Percentiles rank a stretch among this genome's conserved stretches.
These are phyloP conservation scores for Leucopternis melanops DNA, from an alignment of 2,113 vertebrate genomes.

Conservation along the genomic window DNA sequence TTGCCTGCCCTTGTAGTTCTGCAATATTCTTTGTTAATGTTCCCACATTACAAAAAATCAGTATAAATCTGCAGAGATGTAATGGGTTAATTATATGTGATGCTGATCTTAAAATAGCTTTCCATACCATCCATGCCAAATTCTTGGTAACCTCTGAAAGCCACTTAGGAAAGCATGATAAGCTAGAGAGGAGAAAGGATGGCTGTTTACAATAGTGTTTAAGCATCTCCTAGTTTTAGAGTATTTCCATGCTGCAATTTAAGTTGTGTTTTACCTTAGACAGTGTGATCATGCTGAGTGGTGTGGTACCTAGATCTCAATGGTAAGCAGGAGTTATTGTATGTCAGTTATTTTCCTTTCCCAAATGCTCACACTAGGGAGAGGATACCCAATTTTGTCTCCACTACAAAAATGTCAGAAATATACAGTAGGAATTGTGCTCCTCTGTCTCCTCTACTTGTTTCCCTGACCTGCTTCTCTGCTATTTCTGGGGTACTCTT, in stretches of 20 bases:
- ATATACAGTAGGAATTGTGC: background rate
- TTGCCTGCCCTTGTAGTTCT: background rate
- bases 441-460: background rate
- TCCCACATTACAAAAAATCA: accelerated
- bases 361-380: background rate
- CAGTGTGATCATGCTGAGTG: background rate
- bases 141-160: background rate
- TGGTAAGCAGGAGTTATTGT: background rate
- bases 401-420: background rate
- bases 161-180: background rate
- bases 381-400: background rate
- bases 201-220: background rate
- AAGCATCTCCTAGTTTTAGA: background rate
- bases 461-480: background rate
- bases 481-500: background rate
- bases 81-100: background rate
- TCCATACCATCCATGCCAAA: background rate
- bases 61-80: background rate
- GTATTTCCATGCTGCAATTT: background rate
- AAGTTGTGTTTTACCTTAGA: background rate
- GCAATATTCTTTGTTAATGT: background rate
- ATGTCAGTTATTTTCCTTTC: background rate
- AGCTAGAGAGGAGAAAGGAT: background rate
- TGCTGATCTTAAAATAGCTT: background rate
- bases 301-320: background rate